Evolutionary conservation across 1,140 invertebrate species (phyloP).

Genomic region (Penaeus indicus): DNA sequence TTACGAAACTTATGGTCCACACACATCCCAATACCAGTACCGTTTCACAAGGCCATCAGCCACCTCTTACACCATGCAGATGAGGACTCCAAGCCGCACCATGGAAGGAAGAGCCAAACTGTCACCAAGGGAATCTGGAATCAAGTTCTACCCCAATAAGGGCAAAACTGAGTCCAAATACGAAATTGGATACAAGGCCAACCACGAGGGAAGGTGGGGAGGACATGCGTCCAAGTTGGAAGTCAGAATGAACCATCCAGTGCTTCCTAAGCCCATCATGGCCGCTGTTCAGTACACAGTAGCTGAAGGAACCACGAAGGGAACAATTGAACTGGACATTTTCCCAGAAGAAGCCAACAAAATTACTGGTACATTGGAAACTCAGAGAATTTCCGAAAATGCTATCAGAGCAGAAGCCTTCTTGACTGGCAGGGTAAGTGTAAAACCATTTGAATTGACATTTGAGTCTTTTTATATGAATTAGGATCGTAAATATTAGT

Average conservation of each 20-base stretch:
- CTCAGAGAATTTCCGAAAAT: slow-evolving; percentile 27
- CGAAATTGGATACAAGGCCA: not conserved
- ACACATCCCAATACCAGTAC: too few relatives aligned
- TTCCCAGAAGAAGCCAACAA: slow-evolving; percentile 41
- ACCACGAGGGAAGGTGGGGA: not conserved
- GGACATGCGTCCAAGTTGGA: not conserved
- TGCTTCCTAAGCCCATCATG: slow-evolving; percentile 19
- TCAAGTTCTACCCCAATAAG: slow-evolving; percentile 32
- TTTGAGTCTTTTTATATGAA: too few relatives aligned
- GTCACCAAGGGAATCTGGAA: not conserved
- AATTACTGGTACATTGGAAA: slow-evolving; percentile 22
- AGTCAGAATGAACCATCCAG: slow-evolving; percentile 39
- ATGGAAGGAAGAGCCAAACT: not conserved
- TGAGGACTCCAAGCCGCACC: not conserved
- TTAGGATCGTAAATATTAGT: not conserved
- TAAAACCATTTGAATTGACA: too few relatives aligned
- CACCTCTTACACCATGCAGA: not conserved
- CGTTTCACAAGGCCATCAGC: not conserved
- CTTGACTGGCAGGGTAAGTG: slow-evolving; percentile 31
- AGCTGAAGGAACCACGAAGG: not conserved
- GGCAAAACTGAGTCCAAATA: slow-evolving; percentile 37
- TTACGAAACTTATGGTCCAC: too few relatives aligned
- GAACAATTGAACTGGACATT: slow-evolving; percentile 43
- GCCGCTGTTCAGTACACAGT: not conserved
- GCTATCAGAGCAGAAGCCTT: slow-evolving; percentile 20